Conservation (phyloP, 2,113 vertebrate species). For the Megaleporinus macrocephalus region DNA sequence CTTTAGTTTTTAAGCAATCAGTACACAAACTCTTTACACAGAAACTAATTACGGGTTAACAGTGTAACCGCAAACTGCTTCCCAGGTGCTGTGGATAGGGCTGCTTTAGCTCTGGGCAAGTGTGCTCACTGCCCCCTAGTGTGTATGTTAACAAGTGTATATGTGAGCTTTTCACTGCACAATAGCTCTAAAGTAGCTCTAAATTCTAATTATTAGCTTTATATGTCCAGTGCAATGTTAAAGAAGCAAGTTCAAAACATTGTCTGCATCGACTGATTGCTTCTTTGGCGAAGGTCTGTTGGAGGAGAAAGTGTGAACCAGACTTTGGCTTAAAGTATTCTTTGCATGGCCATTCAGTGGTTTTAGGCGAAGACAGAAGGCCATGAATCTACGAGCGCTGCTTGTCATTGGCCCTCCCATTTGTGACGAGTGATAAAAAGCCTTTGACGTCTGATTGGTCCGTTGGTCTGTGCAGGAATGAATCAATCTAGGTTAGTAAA, state of each 20-base stretch:
- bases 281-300: background rate
- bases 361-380: background rate
- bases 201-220: no score
- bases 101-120: no score
- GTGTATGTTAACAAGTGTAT: no score
- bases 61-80: no score
- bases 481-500: conserved; percentile 30
- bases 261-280: background rate
- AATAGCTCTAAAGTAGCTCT: no score
- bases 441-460: conserved; percentile 27
- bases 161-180: no score
- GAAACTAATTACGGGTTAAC: no score
- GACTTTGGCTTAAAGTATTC: background rate
- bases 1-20: no score
- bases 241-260: background rate
- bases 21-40: no score
- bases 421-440: conserved; percentile 6
- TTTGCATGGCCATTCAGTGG: background rate
- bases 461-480: background rate
- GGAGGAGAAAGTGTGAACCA: background rate
- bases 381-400: background rate
- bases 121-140: no score
- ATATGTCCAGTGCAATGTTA: background rate
- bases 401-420: background rate
- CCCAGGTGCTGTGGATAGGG: no score